Base-by-base conservation (phyloP, 1,140 invertebrate species). In the Hydropsyche tenuis region DNA sequence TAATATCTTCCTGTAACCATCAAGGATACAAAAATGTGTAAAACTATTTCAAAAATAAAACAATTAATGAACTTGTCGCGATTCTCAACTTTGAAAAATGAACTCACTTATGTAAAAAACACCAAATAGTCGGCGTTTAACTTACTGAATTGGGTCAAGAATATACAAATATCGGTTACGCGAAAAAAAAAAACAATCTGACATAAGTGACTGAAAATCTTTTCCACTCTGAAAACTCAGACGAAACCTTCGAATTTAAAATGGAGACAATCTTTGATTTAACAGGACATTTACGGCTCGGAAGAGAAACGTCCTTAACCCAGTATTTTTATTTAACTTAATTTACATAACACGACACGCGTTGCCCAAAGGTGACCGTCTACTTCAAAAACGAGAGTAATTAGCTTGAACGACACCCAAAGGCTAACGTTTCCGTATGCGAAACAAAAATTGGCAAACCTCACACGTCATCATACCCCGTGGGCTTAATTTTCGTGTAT, bases 131-230 rank as follows among this genome's bases (percentile, higher is more conserved):
- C 18, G 9, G 14, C 20, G 56, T 25, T 25, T 25, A 12, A 14
- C 12, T 60, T 16, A 14, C 22, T 23, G 56, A 60, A 60, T 12
- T 60, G 56, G 56, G 56, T 60, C 56, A 60, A 60, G 56, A 60
- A 60, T 60, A 25, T 60, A 25, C 56, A 60, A 25, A 60, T 60
- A 60, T 60, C 56, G 56, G 22, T 60, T 60, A 60, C 23, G 56
- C 12, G 23, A 60, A 48, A 43, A 43, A 6, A 43, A 43, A 43
- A 60, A 25, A 60, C 20, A 60, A 23, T 60, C 56, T 60, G 56
- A 25, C 56, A 23, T 23, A 37, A 22, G 23, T 60, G 56, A 60
- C 56, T 12, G 56, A 60, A 20, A 37, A 3, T 37, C 30, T 37
- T 37, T 60, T 60, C 23, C 22, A 23, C 20, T 20, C 7, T 20